These are phyloP conservation scores for Trididemnum miniatum DNA, from an alignment of 23 tunicate genomes.

Conservation along the genomic window DNA sequence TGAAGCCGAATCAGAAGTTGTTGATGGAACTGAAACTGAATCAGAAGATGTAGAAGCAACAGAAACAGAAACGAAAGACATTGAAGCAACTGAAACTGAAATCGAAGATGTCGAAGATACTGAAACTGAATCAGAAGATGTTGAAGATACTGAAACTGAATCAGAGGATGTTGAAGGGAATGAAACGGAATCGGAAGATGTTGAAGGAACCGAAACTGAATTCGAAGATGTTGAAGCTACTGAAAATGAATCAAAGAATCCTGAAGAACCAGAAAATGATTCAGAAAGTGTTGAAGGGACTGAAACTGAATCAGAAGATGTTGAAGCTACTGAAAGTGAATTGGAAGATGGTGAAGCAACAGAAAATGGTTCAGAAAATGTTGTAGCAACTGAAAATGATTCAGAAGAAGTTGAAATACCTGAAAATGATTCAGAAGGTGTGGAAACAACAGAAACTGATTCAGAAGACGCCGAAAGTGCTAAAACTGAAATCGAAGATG, in stretches of 20 bases:
- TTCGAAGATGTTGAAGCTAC: conserved; percentile 1
- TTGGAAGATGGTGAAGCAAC: neutral
- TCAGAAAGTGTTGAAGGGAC: neutral
- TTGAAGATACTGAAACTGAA: neutral
- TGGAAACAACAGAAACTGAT: too few relatives aligned
- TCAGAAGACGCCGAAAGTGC: neutral
- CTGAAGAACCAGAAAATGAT: neutral
- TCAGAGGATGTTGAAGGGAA: neutral
- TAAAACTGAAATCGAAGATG: neutral
- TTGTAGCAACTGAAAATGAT: neutral
- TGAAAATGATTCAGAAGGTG: neutral
- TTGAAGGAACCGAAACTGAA: neutral
- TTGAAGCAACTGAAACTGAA: neutral
- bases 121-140: conserved; percentile 9
- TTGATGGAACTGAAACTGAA: neutral
- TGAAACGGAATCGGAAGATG: neutral
- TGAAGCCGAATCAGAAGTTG: conserved; percentile 7
- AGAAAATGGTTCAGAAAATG: neutral
- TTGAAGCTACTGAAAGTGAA: neutral
- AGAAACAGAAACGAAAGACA: too few relatives aligned
- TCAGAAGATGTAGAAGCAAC: neutral
- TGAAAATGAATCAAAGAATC: neutral
- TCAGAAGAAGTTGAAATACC: neutral
- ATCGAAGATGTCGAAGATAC: conserved; percentile 1
- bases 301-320: neutral